phyloP scores from a whole-genome alignment of 1,140 invertebrate species.

The Notospermus geniculatus region DNA sequence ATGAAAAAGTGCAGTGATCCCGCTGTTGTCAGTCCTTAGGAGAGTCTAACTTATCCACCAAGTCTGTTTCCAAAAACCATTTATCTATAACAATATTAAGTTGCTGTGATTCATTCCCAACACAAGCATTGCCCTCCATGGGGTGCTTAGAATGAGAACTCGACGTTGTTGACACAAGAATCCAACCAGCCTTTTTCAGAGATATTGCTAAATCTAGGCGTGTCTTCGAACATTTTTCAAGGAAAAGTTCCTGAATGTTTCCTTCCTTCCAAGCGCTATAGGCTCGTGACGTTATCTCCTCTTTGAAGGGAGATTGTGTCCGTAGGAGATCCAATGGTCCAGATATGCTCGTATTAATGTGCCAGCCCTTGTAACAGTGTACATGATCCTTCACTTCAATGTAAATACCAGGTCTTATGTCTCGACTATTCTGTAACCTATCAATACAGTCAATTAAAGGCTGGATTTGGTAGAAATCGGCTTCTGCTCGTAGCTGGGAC shows the following conservation, averaged over 20 bases:
- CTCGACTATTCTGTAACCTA: neutral
- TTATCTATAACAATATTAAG: neutral
- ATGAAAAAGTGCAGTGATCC: no score
- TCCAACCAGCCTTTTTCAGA: constrained; percentile 6
- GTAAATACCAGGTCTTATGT: neutral
- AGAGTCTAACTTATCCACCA: no score
- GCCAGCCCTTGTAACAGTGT: constrained; percentile 5
- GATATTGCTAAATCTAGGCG: neutral
- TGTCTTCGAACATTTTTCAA: constrained; percentile 2
- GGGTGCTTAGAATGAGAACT: neutral
- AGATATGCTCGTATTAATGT: constrained; percentile 9
- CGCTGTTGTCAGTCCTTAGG: no score
- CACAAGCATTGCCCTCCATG: neutral
- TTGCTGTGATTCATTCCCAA: neutral
- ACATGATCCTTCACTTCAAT: constrained; percentile 12
- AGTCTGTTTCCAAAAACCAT: constrained; percentile 4
- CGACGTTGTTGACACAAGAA: neutral
- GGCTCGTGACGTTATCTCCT: neutral
- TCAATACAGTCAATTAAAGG: no score
- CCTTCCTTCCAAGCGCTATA: constrained; percentile 2
- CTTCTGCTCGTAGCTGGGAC: no score
- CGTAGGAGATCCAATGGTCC: neutral
- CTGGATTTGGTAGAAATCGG: no score
- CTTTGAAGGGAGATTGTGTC: neutral
- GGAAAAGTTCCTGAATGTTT: neutral